Base-by-base conservation (phyloP, 2,113 vertebrate genomes). In the Sturnus vulgaris region DNA sequence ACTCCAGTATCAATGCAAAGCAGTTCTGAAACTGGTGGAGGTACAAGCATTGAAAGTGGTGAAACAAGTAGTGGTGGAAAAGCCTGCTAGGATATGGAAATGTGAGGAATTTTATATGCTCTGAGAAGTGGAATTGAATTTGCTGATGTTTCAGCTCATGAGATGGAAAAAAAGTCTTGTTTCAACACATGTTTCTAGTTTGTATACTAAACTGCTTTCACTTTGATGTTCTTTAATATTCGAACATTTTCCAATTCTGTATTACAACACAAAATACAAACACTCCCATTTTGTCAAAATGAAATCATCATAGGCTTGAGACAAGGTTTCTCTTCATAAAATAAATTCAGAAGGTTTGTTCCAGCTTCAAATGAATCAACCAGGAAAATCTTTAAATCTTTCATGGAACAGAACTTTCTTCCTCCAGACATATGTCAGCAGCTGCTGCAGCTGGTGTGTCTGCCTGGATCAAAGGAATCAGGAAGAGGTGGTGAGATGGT, bases 391-490 rank as follows among this genome's bases (percentile, higher is more conserved):
- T 70, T 85, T 69, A 55, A 44, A 55, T 49, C 25, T 57, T 82
- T 56, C 27, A 85, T 40, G 70, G 59, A 92, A 82, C 24, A 66
- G 35, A 91, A 52, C 57, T 92, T 94, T 88, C 50, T 86, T 91
- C 66, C 68, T 91, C 56, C 82, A 91, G 84, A 91, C 39, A 17
- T 24, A 76, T 55, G 50, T 86, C 83, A 92, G 52, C 65, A 92
- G 56, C 83, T 70, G 52, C 81, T 79, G 90, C 93, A 94, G 91
- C 66, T 95, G 72, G 10, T 78, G 47, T 56, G 84, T 80, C 91
- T 95, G 87, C 71, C 66, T 25, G 55, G 78, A 79, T 89, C 66
- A 88, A 92, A 91, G 63, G 66, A 42, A 72, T 85, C 1, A 4
- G 49, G 80, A 80, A 85, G 30, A 46, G 42, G 8, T 0, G 23